These are phyloP conservation scores for Micronisus gabar DNA, from an alignment of 2,113 vertebrate genomes.

Conservation along the genomic window DNA sequence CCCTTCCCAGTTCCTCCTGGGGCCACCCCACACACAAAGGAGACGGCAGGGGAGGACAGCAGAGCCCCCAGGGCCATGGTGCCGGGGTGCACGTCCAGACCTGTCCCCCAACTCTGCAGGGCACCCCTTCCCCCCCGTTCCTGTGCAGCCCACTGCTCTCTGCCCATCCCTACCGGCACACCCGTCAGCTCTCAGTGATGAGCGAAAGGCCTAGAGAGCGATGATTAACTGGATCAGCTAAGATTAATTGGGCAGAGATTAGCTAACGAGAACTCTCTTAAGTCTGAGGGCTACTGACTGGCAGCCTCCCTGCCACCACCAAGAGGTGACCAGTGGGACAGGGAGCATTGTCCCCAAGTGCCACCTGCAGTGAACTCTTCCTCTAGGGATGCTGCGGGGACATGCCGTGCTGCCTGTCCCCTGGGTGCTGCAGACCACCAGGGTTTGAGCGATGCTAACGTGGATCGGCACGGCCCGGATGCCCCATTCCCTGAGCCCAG, in stretches of 20 bases:
- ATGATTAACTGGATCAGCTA: constrained; percentile 28
- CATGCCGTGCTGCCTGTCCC: rapidly evolving
- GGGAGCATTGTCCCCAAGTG: not conserved
- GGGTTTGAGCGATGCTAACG: rapidly evolving
- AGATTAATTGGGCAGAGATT: constrained; percentile 34
- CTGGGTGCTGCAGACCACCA: not conserved
- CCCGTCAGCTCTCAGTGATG: not conserved
- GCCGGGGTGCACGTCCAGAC: rapidly evolving
- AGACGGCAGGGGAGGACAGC: not conserved
- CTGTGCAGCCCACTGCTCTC: not conserved
- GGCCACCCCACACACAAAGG: not conserved
- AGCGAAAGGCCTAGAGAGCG: not conserved
- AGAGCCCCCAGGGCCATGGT: rapidly evolving
- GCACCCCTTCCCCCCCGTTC: no score
- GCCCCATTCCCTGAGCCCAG: no score
- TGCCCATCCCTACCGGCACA: not conserved
- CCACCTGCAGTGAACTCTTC: not conserved
- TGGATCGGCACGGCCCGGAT: rapidly evolving
- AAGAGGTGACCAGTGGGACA: not conserved
- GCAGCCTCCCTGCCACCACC: not conserved
- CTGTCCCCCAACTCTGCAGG: not conserved
- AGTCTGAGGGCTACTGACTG: not conserved
- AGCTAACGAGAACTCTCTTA: not conserved
- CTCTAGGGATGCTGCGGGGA: not conserved
- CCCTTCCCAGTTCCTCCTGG: not conserved